Percentiles rank a stretch among this genome's conserved stretches.
Evolutionary conservation across 1,140 invertebrate genomes (phyloP).

Genomic region (Venustaconcha ellipsiformis): DNA sequence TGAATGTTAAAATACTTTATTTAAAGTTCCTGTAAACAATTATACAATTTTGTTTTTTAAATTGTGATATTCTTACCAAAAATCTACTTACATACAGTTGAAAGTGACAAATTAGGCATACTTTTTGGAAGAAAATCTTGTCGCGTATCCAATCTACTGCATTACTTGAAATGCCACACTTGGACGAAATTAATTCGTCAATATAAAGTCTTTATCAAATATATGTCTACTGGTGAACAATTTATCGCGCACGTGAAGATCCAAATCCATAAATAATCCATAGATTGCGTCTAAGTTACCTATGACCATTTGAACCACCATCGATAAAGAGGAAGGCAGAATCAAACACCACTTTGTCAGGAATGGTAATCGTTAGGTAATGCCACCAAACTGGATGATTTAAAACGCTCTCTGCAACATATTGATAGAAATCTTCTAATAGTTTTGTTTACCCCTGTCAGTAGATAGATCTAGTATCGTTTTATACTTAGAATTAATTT

Average conservation of each 20-base stretch:
- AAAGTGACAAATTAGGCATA: no score
- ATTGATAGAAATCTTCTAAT: not conserved
- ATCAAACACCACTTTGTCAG: conserved; percentile 43
- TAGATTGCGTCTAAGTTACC: conserved; percentile 20
- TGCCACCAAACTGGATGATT: conserved; percentile 62
- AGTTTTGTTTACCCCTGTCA: not conserved
- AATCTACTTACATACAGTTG: no score
- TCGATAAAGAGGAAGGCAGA: conserved; percentile 57
- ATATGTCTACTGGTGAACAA: not conserved
- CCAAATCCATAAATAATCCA: not conserved
- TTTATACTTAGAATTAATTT: not conserved
- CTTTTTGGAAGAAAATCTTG: no score
- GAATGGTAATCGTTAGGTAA: conserved; percentile 54
- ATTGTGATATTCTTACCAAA: no score
- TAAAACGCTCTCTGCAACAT: conserved; percentile 33
- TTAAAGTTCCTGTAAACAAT: no score
- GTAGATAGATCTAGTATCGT: not conserved
- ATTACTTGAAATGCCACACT: no score
- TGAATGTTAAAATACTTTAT: no score
- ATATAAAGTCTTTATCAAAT: conserved; percentile 2
- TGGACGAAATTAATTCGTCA: not conserved
- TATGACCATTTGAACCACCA: conserved; percentile 51
- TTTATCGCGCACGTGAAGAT: not conserved
- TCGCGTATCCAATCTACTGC: no score
- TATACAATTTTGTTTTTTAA: no score